Evolutionary conservation across 2,113 vertebrate genomes (phyloP), one percentile per base, ranked within the genome.

Genomic region (Tachuris rubrigastra): DNA sequence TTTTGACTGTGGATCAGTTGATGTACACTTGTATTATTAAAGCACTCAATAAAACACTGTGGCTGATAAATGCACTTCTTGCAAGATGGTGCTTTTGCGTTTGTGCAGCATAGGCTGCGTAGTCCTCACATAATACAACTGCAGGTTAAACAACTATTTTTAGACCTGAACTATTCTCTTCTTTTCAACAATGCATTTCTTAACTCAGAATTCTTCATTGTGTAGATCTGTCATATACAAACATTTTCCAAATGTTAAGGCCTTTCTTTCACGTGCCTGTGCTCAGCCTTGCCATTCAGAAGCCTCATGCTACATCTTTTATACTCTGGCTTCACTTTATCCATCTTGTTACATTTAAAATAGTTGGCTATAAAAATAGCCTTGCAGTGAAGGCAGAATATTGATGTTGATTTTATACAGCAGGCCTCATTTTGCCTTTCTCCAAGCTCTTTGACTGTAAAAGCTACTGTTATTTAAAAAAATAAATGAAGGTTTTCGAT

Each of bases 21-120:
- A 99, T 98, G 99, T 99, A 98, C 98, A 99, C 98, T 99, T 99
- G 99, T 99, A 99, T 99, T 99, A 99, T 99, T 98, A 99, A 99
- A 98, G 98, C 99, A 99, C 99, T 99, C 98, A 99, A 99, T 99
- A 99, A 99, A 99, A 99, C 99, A 99, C 99, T 99, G 99, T 99
- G 99, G 99, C 99, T 98, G 98, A 99, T 98, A 94, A 95, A 96
- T 93, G 90, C 97, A 84, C 75, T 95, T 89, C 81, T 95, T 96
- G 94, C 89, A 88, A 68, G 92, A 67, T 2, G 0, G 72, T 92
- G n/a, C 87, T 96, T 96, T 93, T 85, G 77, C 60, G 3, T 93
- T 91, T 89, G 30, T 96, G 85, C 78, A 55, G 66, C 20, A 9
- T n/a, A 53, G 58, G 81, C 60, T 23, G 62, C 24, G 1, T 16